Evolutionary conservation across 92 coral and sea anemone species (phyloP).

Genomic region (Siderastrea radians): DNA sequence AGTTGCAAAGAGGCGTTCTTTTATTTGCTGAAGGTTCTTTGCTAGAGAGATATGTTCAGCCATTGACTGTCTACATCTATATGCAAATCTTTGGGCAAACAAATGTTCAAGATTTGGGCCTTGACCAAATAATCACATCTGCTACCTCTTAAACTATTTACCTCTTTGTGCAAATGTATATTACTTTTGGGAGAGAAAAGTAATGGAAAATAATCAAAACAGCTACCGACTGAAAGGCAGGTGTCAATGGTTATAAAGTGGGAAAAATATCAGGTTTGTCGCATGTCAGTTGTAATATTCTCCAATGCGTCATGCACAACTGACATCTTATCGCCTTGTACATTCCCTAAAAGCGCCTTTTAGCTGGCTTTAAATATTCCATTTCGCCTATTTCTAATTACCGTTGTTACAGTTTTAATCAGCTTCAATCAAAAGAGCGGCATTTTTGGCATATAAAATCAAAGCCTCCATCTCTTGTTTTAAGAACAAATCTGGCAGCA

Average conservation of each 20-base stretch:
- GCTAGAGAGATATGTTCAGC: not conserved
- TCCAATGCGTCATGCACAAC: not conserved
- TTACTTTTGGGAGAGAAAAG: not conserved
- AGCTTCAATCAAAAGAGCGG: not conserved
- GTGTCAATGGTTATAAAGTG: slow-evolving; percentile 19
- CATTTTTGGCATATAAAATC: not conserved
- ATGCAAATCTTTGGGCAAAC: slow-evolving; percentile 8
- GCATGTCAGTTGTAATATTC: not conserved
- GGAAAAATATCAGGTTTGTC: slow-evolving; percentile 3
- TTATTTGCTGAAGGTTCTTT: not conserved
- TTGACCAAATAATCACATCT: not conserved
- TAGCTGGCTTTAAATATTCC: slow-evolving; percentile 7
- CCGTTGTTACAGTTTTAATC: slow-evolving; percentile 13
- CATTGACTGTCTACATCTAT: not conserved
- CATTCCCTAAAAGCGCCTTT: not conserved
- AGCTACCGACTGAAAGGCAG: not conserved
- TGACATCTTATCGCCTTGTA: not conserved
- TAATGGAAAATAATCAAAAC: not conserved
- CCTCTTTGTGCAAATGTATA: not conserved
- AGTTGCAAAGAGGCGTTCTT: not conserved
- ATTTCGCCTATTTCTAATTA: slow-evolving; percentile 12
- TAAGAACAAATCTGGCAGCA: not conserved
- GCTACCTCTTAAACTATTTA: not conserved
- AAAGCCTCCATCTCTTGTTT: not conserved
- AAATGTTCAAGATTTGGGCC: not conserved